Evolutionary conservation across 2,797 vertebrate genomes (phyloP), one percentile per base, ranked within the genome.

Genomic region (Bovichtus variegatus): DNA sequence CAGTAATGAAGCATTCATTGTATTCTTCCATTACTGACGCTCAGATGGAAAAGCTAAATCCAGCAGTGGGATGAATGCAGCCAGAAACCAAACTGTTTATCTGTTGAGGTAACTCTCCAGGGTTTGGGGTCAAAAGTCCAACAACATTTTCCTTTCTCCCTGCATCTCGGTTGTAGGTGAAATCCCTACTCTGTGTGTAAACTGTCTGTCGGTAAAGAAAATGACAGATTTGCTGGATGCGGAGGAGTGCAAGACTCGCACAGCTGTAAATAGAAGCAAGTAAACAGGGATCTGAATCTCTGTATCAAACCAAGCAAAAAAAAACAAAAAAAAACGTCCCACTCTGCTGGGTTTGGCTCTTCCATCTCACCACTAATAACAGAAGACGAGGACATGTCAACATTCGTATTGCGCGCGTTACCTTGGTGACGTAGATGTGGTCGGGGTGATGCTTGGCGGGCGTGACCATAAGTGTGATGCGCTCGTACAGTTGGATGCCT

Each of bases 401-500:
- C 47, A 55, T 10, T 23, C 10, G 5, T 3, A 2, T 16, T 62
- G 74, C 16, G n/a, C 58, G 27, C 2, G 47, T 74, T 89, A 99
- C 98, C 97, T 99, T 99, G 82, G 97, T 97, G 87, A 99, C 97
- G 0, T 98, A 99, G 90, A 96, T 94, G 93, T 98, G 97, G 86
- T 99, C 98, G 0, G 98, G 98, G 72, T 99, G 98, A 86, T 99
- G 98, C 75, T 99, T 99, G 80, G 97, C 95, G 0, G 98, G 98
- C 71, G 98, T 99, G 89, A 98, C 96, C 94, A 99, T 97, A 4
- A 99, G 97, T 2, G 98, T 95, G 81, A 99, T 96, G 55, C 98
- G 96, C 76, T 99, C 97, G 0, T 98, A 99, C 44, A 99, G 95
- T 90, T 99, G 97, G 93, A 99, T 99, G 62, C 98, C 98, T 0